phyloP scores from a whole-genome alignment of 2,113 vertebrate species.

The Oncorhynchus kisutch region DNA sequence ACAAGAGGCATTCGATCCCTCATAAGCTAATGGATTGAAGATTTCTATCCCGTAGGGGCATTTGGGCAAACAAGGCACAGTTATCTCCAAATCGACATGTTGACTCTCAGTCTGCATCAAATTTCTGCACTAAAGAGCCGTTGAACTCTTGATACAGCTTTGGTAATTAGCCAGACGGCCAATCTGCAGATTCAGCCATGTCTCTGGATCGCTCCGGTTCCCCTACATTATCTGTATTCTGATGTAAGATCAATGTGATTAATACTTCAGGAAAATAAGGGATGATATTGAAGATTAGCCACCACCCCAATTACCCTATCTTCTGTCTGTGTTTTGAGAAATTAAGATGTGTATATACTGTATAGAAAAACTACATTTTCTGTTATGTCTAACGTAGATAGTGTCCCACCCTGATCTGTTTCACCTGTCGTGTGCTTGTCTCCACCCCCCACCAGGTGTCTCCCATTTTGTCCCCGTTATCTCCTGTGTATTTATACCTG shows the following conservation, averaged over 20 bases:
- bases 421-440: no score
- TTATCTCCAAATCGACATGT: constrained; percentile 76
- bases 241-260: constrained; percentile 41
- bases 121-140: constrained; percentile 70
- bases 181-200: constrained; percentile 62
- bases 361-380: background rate
- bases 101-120: constrained; percentile 67
- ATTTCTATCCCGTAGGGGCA: constrained; percentile 70
- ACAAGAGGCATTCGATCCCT: constrained; percentile 72
- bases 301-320: background rate
- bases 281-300: constrained; percentile 22
- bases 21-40: constrained; percentile 73
- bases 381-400: no score
- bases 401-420: no score
- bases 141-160: constrained; percentile 69
- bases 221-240: constrained; percentile 38
- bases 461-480: no score
- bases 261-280: constrained; percentile 39
- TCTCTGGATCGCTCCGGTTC: constrained; percentile 51
- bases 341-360: no score
- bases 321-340: no score
- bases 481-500: no score
- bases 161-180: constrained; percentile 66
- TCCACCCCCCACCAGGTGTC: no score
- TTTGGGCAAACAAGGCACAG: constrained; percentile 72